These are phyloP conservation scores for Fulica atra DNA, from an alignment of 2,113 vertebrate species.

Conservation along the genomic window DNA sequence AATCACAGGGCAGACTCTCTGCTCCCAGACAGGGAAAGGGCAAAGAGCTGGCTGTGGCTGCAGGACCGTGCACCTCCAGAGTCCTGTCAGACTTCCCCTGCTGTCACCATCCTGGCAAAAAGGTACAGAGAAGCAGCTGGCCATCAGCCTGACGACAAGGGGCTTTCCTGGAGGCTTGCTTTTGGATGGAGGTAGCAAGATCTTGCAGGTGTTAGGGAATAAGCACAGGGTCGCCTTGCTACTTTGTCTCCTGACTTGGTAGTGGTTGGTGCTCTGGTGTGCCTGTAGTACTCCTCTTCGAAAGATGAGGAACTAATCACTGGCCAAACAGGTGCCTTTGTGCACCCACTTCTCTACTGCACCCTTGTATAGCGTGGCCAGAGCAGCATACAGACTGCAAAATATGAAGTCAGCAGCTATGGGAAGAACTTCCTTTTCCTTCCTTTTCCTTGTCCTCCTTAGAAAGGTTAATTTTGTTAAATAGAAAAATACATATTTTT, in stretches of 20 bases:
- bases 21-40: neutral
- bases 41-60: neutral
- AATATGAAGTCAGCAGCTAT: neutral
- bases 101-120: neutral
- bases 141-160: neutral
- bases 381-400: neutral
- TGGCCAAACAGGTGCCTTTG: neutral
- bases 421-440: too few relatives aligned
- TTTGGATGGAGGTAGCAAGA: neutral
- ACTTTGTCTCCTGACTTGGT: neutral
- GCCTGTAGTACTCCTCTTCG: neutral
- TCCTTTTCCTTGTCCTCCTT: too few relatives aligned
- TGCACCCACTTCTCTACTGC: neutral
- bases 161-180: neutral
- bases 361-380: neutral
- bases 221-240: neutral
- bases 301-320: neutral
- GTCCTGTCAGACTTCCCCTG: neutral
- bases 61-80: neutral
- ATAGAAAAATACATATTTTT: neutral
- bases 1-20: neutral
- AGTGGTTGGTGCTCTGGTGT: neutral
- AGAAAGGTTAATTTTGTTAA: neutral
- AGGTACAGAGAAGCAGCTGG: neutral
- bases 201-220: neutral